A percentile compares a stretch with the other conserved stretches of the same genome.
phyloP scores from a whole-genome alignment of 37 sponge, comb jelly and placozoan species.

The Mnemiopsis leidyi region DNA sequence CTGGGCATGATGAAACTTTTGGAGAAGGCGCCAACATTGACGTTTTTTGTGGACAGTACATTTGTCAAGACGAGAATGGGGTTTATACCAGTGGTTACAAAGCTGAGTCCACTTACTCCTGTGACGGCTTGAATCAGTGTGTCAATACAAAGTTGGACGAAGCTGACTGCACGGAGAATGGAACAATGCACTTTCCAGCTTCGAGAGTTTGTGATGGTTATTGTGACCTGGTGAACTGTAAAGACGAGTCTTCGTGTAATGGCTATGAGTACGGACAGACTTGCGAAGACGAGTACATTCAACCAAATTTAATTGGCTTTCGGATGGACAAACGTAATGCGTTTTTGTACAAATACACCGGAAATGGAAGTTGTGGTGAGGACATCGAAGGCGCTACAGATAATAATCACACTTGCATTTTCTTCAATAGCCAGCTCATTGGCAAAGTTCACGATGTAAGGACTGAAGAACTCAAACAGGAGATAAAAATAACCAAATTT shows the following conservation, averaged over 20 bases:
- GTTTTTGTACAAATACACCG: background rate
- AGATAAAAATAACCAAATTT: background rate
- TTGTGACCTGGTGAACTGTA: background rate
- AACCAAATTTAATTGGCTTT: background rate
- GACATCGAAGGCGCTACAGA: background rate
- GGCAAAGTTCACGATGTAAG: background rate
- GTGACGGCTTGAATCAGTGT: background rate
- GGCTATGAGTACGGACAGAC: background rate
- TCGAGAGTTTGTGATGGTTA: background rate
- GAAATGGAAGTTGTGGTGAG: too few species aligned
- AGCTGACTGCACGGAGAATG: background rate
- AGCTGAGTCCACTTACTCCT: conserved; percentile 7
- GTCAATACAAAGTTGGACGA: conserved; percentile 8
- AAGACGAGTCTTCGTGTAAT: conserved; percentile 15
- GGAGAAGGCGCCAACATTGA: too few species aligned
- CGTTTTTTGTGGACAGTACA: background rate
- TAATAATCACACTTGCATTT: background rate
- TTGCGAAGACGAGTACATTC: background rate
- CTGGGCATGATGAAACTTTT: background rate
- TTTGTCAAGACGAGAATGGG: background rate
- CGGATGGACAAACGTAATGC: background rate
- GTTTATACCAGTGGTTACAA: conserved; percentile 1
- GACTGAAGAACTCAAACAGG: background rate
- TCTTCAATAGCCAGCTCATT: background rate
- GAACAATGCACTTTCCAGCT: background rate